Evolutionary conservation across 2,888 invertebrate genomes (phyloP), one percentile per base, ranked within the genome.

Genomic region (Abrostola tripartita): DNA sequence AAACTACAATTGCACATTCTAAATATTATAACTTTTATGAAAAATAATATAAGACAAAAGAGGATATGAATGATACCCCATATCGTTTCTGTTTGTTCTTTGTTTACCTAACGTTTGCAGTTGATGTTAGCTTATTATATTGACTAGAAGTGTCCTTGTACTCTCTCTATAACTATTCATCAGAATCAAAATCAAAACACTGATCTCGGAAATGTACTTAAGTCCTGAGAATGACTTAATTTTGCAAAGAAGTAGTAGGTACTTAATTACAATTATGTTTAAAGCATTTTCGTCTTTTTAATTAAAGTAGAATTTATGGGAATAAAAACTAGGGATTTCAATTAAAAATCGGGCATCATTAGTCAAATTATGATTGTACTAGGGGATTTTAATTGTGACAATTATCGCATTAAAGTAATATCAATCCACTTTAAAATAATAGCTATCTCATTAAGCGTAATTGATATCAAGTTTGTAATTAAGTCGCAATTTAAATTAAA

Each of bases 291-390:
- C 37, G 8, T n/a, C 44, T 38, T 38, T 56, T 50, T 47, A 67
- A 62, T 69, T 62, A 47, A 60, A 64, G 56, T 54, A 41, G 53
- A 57, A 37, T 76, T 65, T 4, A 24, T 42, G 40, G 40, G 47
- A 75, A 57, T 42, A 44, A 55, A 52, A 71, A 76, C 14, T 24
- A 47, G 66, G 64, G 64, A 63, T 65, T 62, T 52, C 67, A 68
- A 73, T 81, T 68, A 78, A 78, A 70, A 78, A 78, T 72, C 44
- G 53, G 62, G 52, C 50, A 60, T 64, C 66, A 78, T 81, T 78
- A 80, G 52, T 63, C 50, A 60, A 75, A 78, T 64, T 61, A 64
- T 64, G 67, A 68, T 65, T 54, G 55, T 54, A 61, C 44, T 10
- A 37, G 49, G n/a, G 44, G 40, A 42, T 58, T 61, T 68, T 64